A percentile compares a stretch with the other conserved stretches of the same genome.
These are phyloP conservation scores for Macrotrachela quadricornifera DNA, from an alignment of 1,140 invertebrate genomes.

Conservation along the genomic window DNA sequence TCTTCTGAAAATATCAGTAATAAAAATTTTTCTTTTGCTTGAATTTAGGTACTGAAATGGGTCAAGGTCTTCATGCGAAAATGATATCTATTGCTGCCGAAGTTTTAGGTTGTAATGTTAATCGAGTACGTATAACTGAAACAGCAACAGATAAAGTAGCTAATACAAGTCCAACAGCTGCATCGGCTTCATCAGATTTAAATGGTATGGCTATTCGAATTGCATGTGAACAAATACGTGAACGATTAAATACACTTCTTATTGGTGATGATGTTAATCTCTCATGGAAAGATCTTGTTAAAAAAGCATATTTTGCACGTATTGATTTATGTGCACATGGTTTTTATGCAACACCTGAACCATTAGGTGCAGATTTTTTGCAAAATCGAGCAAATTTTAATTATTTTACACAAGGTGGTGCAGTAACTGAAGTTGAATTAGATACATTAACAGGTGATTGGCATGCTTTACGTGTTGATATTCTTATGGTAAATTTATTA, in stretches of 20 bases:
- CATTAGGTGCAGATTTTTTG: neutral
- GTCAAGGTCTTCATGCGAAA: conserved; percentile 81
- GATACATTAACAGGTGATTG: conserved; percentile 36
- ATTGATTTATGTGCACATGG: neutral
- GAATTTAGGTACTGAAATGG: conserved; percentile 47
- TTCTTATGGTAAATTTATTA: conserved; percentile 47
- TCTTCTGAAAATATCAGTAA: too few species aligned
- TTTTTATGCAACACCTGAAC: neutral
- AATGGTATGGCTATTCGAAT: conserved; percentile 67
- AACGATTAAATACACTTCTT: conserved; percentile 1
- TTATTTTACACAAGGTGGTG: conserved; percentile 15
- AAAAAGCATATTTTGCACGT: neutral
- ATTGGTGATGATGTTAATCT: conserved; percentile 1
- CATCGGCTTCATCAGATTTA: conserved; percentile 67
- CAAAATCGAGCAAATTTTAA: neutral
- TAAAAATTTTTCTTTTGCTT: too few species aligned
- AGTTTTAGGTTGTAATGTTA: conserved; percentile 44
- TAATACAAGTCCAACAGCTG: conserved; percentile 74
- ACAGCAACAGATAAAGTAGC: conserved; percentile 78
- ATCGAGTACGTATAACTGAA: conserved; percentile 63
- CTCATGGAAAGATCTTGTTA: conserved; percentile 4
- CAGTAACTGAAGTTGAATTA: conserved; percentile 32
- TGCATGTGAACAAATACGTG: conserved; percentile 2
- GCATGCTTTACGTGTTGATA: conserved; percentile 53
- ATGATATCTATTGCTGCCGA: conserved; percentile 51